These are phyloP conservation scores for Magallana angulata DNA, from an alignment of 1,140 invertebrate species.

Conservation along the genomic window DNA sequence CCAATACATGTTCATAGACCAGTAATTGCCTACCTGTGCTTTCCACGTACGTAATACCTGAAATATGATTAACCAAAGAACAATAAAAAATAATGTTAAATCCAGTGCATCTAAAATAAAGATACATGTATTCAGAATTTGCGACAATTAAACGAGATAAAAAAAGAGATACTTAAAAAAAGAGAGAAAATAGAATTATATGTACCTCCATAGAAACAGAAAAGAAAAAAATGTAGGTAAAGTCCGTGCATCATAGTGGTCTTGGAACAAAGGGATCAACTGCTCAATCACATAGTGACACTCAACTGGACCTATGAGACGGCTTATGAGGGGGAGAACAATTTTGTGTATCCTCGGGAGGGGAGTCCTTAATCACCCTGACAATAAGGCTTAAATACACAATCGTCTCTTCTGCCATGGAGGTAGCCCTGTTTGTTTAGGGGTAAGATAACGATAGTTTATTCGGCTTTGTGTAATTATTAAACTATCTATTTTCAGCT, in stretches of 20 bases:
- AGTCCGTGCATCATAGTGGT: not conserved
- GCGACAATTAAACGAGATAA: no score
- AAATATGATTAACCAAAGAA: not conserved
- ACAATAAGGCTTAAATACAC: constrained; percentile 15
- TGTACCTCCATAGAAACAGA: constrained; percentile 11
- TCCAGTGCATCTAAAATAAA: no score
- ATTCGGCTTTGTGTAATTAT: not conserved
- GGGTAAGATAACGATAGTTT: constrained; percentile 6
- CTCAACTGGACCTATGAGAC: not conserved
- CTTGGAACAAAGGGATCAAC: not conserved
- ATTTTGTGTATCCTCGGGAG: constrained; percentile 9
- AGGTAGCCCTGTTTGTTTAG: constrained; percentile 3
- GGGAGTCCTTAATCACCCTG: not conserved
- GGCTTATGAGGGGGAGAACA: not conserved
- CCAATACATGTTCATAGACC: no score
- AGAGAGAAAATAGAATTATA: not conserved
- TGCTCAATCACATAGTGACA: not conserved
- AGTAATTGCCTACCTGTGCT: not conserved
- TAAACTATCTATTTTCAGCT: not conserved
- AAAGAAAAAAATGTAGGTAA: not conserved
- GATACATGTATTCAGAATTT: no score
- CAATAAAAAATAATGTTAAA: not conserved
- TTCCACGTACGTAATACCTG: not conserved
- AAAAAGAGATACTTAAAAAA: no score
- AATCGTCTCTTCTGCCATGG: not conserved